Percentiles rank a stretch among this genome's conserved stretches.
These are phyloP conservation scores for Leptinotarsa juncta DNA, from an alignment of 2,888 invertebrate genomes.

Conservation along the genomic window DNA sequence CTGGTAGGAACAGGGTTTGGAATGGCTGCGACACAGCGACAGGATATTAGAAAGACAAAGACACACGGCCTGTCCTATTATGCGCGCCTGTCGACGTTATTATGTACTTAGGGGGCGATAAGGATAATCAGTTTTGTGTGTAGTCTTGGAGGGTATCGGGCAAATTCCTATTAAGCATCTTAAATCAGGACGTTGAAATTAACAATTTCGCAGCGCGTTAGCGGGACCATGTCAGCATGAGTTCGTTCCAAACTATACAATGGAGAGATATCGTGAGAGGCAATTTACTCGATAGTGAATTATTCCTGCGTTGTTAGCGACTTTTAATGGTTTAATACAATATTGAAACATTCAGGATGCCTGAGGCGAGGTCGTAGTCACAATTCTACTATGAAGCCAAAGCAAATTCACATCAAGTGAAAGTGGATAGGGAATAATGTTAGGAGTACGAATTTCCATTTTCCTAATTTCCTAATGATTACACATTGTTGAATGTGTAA, in stretches of 20 bases:
- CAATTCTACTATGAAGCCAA: neutral
- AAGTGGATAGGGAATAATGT: too few species aligned
- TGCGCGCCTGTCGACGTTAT: conserved; percentile 53
- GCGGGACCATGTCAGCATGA: conserved; percentile 39
- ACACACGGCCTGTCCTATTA: conserved; percentile 51
- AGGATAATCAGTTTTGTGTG: conserved; percentile 56
- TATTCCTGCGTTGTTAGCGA: neutral
- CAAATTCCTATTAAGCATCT: conserved; percentile 54
- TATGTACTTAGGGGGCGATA: conserved; percentile 55
- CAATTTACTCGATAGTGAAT: conserved; percentile 10
- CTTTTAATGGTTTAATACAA: neutral
- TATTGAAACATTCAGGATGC: neutral
- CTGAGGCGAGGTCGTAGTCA: neutral
- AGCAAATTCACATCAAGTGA: too few species aligned
- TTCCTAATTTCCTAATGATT: too few species aligned
- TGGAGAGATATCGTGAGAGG: conserved; percentile 12
- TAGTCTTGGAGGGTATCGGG: conserved; percentile 54
- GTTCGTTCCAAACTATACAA: conserved; percentile 30
- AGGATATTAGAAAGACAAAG: conserved; percentile 54
- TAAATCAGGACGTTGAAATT: conserved; percentile 52
- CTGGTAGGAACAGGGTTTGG: conserved; percentile 29
- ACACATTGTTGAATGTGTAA: too few species aligned
- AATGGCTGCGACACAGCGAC: conserved; percentile 44
- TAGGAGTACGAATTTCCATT: too few species aligned
- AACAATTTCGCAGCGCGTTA: conserved; percentile 53